Base-by-base conservation (phyloP, 2,888 invertebrate species). In the Hyppa rectilinea region DNA sequence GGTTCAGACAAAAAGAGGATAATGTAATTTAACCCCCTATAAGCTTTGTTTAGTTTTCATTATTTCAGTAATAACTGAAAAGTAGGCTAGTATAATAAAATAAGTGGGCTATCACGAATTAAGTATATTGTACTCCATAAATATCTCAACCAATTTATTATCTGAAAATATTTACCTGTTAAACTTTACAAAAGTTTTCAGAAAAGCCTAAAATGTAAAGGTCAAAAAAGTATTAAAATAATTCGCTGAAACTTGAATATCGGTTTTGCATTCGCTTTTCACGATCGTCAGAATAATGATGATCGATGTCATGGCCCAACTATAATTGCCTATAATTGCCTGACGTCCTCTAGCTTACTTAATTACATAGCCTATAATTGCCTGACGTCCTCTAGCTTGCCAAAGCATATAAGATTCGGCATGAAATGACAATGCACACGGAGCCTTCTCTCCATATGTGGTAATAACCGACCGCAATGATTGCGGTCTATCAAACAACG, bases 391-490 rank as follows among this genome's bases (percentile, higher is more conserved):
- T 45, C 1, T 14, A 59, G 14, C 1, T 14, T 53, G 14, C 6
- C 38, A 50, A 53, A n/a, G 14, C 62, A 26, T 38, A 60, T 65
- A 55, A 64, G 64, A 60, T 69, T 59, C 20, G 62, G 58, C 49
- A 20, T 66, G 53, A 47, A 76, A 71, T 76, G 47, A 50, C 70
- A 59, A 55, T 75, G 31, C 55, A 47, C 45, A 10, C 52, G 14
- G 31, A 5, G 20, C 31, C 17, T 12, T 38, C 49, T 47, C 36
- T 53, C 62, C 17, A 47, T 62, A 52, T 63, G 71, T 7, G 50
- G 62, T 29, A 59, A n/a, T 1, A 31, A 20, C 20, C 3, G n/a
- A 78, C 81, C 81, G 47, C 81, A 77, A 26, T 55, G 45, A 60
- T 49, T 76, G 71, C 60, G 77, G 78, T 75, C 36, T 62, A 23